Conservation (phyloP, 2,888 invertebrate genomes). For the Cloeon dipterum region DNA sequence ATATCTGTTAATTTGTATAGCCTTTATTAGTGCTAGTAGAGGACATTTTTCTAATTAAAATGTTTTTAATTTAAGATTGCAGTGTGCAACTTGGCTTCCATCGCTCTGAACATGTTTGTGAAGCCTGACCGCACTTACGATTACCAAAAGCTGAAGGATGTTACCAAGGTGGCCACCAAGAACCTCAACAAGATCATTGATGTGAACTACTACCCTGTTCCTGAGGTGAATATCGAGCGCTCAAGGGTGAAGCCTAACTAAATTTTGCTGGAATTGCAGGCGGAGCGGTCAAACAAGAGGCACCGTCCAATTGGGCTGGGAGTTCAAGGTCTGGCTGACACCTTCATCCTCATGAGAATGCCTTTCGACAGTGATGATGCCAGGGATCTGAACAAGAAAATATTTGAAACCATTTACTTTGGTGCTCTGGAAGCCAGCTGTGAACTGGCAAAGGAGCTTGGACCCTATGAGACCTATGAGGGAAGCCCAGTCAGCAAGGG, state of each 20-base stretch:
- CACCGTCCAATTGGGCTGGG: conserved; percentile 79
- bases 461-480: conserved; percentile 74
- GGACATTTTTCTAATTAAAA: neutral
- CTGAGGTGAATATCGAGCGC: conserved; percentile 36
- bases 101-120: conserved; percentile 90
- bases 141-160: conserved; percentile 63
- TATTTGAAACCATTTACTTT: conserved; percentile 95
- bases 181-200: conserved; percentile 97
- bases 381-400: conserved; percentile 66
- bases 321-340: conserved; percentile 91
- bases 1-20: neutral
- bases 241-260: neutral
- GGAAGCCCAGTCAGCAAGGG: conserved; percentile 90
- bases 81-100: conserved; percentile 93
- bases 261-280: conserved; percentile 13
- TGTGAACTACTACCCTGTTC: conserved; percentile 84
- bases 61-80: conserved; percentile 33
- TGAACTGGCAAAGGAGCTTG: conserved; percentile 65
- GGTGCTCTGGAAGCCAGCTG: conserved; percentile 92
- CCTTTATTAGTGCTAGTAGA: neutral
- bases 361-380: conserved; percentile 85
- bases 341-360: conserved; percentile 78
- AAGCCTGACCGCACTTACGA: conserved; percentile 56
- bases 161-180: conserved; percentile 67
- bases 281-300: conserved; percentile 53